Percentiles rank a stretch among this genome's conserved stretches.
These are phyloP conservation scores for Monodelphis domestica DNA, from an alignment of 2,797 vertebrate genomes.

Conservation along the genomic window DNA sequence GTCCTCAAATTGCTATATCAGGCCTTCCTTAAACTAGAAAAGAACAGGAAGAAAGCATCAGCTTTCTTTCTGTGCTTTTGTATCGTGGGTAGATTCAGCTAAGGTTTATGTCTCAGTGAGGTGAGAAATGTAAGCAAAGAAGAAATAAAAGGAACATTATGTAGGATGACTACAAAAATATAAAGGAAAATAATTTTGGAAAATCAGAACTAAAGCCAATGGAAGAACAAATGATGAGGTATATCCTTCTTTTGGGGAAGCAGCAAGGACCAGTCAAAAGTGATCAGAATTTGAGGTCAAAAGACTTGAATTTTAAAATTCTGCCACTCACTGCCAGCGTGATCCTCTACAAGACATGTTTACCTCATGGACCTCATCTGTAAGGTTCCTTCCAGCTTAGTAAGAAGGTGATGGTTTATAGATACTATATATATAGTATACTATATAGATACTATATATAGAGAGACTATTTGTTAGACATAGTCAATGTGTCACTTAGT, in stretches of 20 bases:
- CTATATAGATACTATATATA: too few species aligned
- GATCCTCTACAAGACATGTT: neutral
- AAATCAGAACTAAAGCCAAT: neutral
- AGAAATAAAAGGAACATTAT: neutral
- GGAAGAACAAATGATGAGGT: neutral
- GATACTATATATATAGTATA: too few species aligned
- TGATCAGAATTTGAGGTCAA: neutral
- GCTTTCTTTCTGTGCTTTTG: neutral
- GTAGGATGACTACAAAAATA: neutral
- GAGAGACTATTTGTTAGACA: neutral
- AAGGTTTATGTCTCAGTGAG: neutral
- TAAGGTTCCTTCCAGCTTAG: neutral
- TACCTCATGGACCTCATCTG: neutral
- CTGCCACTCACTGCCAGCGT: neutral
- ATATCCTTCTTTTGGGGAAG: neutral
- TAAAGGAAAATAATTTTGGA: neutral
- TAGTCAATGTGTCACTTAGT: neutral
- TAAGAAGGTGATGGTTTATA: neutral
- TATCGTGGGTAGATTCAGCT: neutral
- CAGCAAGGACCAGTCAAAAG: neutral
- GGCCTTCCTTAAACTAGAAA: neutral
- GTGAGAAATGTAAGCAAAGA: slow-evolving; percentile 10
- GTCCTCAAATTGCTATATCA: neutral
- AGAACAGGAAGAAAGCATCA: slow-evolving; percentile 16
- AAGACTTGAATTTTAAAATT: neutral